Evolutionary conservation across 1,140 invertebrate species (phyloP), one percentile per base, ranked within the genome.

Genomic region (Ephestia elutella): DNA sequence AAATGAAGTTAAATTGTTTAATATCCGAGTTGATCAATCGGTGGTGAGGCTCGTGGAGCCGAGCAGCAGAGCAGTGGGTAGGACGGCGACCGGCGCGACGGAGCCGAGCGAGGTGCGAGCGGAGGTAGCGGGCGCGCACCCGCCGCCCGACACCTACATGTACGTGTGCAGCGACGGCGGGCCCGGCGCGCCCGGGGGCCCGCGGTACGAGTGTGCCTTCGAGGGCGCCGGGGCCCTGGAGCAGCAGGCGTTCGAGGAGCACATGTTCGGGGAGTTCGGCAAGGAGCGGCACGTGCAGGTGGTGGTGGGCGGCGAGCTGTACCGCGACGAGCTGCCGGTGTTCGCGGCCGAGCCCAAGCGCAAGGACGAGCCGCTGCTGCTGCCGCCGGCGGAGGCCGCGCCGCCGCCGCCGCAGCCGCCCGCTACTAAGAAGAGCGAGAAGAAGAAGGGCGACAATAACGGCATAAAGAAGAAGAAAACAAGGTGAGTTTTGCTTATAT

Each of bases 381-480:
- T 91, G 62, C 90, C 86, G 49, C 88, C 76, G 5, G 20, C 73
- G 13, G 66, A 72, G 48, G 67, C 73, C 60, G 61, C 78, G 49
- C 70, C 73, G 56, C 73, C 73, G 57, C 60, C 75, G 13, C 66
- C 79, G 10, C 84, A 75, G 18, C 75, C 84, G 11, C 66, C 82
- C 11, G 62, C 80, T 5, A 73, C 78, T 0, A 95, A 93, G 80
- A 94, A 94, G 66, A 89, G 89, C 15, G 92, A 93, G 60, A 96
- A 96, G 81, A 97, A 96, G 83, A 96, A 96, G 80, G 92, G 90
- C 64, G 95, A 95, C 66, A 95, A 95, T 68, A 96, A 95, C 77
- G 94, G 95, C 21, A 95, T 96, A 3, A 97, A 97, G 75, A 97
- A 97, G 86, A 97, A 97, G 86, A 97, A 97, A 90, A 97, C 96